Evolutionary conservation across 2,797 vertebrate genomes (phyloP).

Genomic region (Paguma larvata): DNA sequence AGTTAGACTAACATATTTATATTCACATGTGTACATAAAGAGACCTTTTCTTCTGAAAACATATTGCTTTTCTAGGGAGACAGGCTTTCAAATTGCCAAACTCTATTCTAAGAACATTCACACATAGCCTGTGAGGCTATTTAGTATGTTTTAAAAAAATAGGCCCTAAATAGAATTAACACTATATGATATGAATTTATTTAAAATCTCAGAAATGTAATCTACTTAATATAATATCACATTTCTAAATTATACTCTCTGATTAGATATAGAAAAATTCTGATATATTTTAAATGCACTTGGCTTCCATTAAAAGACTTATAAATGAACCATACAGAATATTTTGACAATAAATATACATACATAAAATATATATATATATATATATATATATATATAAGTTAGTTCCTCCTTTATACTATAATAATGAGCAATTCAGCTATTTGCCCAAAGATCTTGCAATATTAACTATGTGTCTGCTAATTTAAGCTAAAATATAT

Average conservation of each 20-base stretch:
- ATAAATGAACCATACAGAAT: slow-evolving; percentile 61
- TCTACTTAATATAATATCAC: slow-evolving; percentile 77
- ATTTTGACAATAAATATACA: not conserved
- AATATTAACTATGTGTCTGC: not conserved
- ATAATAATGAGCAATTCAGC: slow-evolving; percentile 35
- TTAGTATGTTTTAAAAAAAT: slow-evolving; percentile 60
- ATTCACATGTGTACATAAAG: not conserved
- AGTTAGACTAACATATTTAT: not conserved
- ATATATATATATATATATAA: not conserved
- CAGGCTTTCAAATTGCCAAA: slow-evolving; percentile 69
- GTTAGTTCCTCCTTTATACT: not conserved
- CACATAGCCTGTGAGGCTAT: slow-evolving; percentile 33
- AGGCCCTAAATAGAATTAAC: slow-evolving; percentile 59
- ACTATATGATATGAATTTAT: slow-evolving; percentile 58
- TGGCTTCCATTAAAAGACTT: slow-evolving; percentile 71
- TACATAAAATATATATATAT: not conserved
- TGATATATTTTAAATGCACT: slow-evolving; percentile 77
- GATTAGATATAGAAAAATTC: slow-evolving; percentile 76
- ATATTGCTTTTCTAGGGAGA: slow-evolving; percentile 59
- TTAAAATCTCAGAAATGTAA: slow-evolving; percentile 81
- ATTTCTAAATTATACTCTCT: slow-evolving; percentile 82
- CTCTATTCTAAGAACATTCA: slow-evolving; percentile 66
- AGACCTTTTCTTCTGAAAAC: slow-evolving; percentile 4
- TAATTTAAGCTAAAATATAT: slow-evolving; percentile 66
- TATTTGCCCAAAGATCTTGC: not conserved